Evolutionary conservation across 2,888 invertebrate species (phyloP), one percentile per base, ranked within the genome.

Genomic region (Cyclophora albipunctata): DNA sequence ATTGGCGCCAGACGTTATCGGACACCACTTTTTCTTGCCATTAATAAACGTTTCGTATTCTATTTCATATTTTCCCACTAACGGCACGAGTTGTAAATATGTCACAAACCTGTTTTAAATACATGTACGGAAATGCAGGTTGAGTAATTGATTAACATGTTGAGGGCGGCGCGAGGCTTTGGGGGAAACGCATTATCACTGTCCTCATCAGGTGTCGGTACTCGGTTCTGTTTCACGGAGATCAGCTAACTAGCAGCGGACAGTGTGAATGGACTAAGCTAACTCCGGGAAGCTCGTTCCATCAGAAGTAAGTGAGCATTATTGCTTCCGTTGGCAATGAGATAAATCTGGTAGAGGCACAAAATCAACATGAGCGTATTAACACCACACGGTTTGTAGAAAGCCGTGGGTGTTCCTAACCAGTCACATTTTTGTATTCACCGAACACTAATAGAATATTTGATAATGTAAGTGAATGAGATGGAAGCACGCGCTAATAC

Each of bases 351-450:
- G 73, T 66, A 65, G 66, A 73, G 63, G 65, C 64, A 79, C 75
- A 78, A 80, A 83, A 81, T 75, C 81, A 83, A 85, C 82, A 83
- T 77, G 76, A 75, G 78, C 78, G 73, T 80, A 85, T 85, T 84
- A 85, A 80, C 83, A 81, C 81, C 72, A 71, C 71, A 73, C 79
- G 76, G 78, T 78, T 75, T 75, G 71, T 78, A 68, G 75, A 77
- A 68, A 75, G 64, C 75, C 75, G 86, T 86, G 86, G 87, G 87
- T 87, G 87, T 84, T 86, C 87, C 63, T 76, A 79, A 79, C 75
- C 75, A 79, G 76, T 76, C 67, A 68, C 73, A 74, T 71, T 80
- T 74, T 76, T 75, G 73, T 78, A 75, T 64, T 70, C 68, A 73
- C 67, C 74, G 75, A 77, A 71, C 71, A 76, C 73, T 66, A 75